A percentile compares a stretch with the other conserved stretches of the same genome.
These are phyloP conservation scores for Lathronympha strigana DNA, from an alignment of 2,888 invertebrate species.

Conservation along the genomic window DNA sequence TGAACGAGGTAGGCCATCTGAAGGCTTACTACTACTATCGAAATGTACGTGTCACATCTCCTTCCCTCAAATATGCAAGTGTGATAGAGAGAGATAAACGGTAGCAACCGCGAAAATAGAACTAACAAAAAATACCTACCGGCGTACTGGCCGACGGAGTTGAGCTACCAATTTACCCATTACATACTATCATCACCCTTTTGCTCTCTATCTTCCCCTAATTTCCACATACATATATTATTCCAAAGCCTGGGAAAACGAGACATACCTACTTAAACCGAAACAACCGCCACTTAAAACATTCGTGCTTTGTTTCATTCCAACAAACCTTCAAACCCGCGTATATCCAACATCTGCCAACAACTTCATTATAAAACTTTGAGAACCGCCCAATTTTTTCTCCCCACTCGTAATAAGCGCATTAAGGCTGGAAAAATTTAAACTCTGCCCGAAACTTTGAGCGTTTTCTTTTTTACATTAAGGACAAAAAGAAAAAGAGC, in stretches of 20 bases:
- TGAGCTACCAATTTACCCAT: no score
- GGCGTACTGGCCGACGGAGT: no score
- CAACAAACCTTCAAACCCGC: background rate
- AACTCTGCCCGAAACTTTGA: constrained; percentile 75
- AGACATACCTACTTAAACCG: background rate
- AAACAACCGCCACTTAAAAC: background rate
- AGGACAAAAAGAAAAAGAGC: constrained; percentile 68
- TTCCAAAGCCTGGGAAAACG: background rate
- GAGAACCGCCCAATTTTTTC: constrained; percentile 59
- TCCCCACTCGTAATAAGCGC: constrained; percentile 80
- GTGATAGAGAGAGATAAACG: no score
- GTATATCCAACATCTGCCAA: constrained; percentile 16
- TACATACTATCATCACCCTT: no score
- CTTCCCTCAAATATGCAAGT: no score
- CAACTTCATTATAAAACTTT: constrained; percentile 66
- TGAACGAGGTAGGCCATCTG: no score
- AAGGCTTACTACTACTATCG: no score
- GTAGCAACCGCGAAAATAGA: background rate
- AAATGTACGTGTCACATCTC: no score
- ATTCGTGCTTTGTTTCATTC: constrained; percentile 7
- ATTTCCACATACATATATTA: no score
- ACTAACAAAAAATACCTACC: no score
- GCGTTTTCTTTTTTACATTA: constrained; percentile 82
- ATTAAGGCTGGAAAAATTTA: constrained; percentile 79
- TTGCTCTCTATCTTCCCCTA: no score